A percentile compares a stretch with the other conserved stretches of the same genome.
Conservation (phyloP, 2,113 vertebrate species). For the Elephantulus edwardii region DNA sequence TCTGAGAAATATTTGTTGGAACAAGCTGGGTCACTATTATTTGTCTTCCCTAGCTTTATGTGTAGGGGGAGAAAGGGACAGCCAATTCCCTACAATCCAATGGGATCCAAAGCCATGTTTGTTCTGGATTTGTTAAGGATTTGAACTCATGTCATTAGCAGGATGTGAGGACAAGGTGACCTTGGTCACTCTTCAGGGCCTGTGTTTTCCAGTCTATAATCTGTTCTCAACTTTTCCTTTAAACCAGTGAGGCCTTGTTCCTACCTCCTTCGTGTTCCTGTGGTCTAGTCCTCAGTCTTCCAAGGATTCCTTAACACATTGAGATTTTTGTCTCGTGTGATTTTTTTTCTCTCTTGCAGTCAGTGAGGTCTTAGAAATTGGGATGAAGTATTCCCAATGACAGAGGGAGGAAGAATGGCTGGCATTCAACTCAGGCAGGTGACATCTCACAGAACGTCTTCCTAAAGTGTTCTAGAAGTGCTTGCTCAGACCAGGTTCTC, state of each 20-base stretch:
- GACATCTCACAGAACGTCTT: rapidly evolving
- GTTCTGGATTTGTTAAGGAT: not conserved
- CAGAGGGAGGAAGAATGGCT: not conserved
- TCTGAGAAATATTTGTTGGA: not conserved
- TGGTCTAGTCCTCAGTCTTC: not conserved
- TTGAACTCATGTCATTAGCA: not conserved
- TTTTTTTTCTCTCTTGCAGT: not conserved
- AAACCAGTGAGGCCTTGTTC: not conserved
- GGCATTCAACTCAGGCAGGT: rapidly evolving
- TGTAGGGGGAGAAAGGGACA: not conserved
- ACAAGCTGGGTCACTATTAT: not conserved
- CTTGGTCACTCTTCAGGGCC: not conserved
- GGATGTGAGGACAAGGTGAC: not conserved
- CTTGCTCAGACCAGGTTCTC: not conserved
- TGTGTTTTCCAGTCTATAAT: not conserved
- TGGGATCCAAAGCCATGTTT: not conserved
- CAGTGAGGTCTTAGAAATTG: not conserved
- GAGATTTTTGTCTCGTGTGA: not conserved
- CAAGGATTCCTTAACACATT: not conserved
- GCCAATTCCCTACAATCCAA: not conserved
- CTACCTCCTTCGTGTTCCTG: not conserved
- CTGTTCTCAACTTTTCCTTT: slow-evolving; percentile 31
- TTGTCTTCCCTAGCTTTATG: not conserved
- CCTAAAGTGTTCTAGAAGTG: not conserved
- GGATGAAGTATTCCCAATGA: not conserved